Conservation (phyloP, 1,140 invertebrate genomes). For the Helicoverpa armigera region DNA sequence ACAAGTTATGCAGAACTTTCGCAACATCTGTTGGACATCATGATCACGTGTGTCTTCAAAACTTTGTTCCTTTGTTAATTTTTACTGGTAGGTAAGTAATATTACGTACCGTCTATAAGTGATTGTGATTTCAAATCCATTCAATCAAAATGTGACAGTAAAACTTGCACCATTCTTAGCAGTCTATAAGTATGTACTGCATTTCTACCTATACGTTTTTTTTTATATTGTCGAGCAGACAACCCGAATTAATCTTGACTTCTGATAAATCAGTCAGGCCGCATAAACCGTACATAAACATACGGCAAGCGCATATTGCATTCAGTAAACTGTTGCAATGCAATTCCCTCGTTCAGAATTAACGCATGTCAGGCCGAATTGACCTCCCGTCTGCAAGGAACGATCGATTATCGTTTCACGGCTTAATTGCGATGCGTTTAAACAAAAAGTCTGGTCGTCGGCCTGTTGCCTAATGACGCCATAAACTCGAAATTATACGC, state of each 20-base stretch:
- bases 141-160: too few species aligned
- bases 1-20: too few species aligned
- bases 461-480: slow-evolving; percentile 79
- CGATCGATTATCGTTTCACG: slow-evolving; percentile 83
- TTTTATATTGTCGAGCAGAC: too few species aligned
- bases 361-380: slow-evolving; percentile 63
- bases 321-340: slow-evolving; percentile 13
- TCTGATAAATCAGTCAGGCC: not conserved
- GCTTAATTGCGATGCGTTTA: slow-evolving; percentile 78
- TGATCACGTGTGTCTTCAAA: too few species aligned
- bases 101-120: too few species aligned
- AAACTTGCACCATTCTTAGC: too few species aligned
- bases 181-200: too few species aligned
- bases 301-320: not conserved
- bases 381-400: slow-evolving; percentile 70
- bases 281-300: not conserved
- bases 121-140: too few species aligned
- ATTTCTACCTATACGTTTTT: too few species aligned
- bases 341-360: slow-evolving; percentile 55
- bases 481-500: slow-evolving; percentile 82
- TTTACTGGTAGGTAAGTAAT: too few species aligned
- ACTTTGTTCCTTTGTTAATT: too few species aligned
- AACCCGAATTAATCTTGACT: not conserved
- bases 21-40: too few species aligned
- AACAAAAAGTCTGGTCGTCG: slow-evolving; percentile 74